phyloP scores from a whole-genome alignment of 2,113 vertebrate species.

The Aptenodytes patagonicus region DNA sequence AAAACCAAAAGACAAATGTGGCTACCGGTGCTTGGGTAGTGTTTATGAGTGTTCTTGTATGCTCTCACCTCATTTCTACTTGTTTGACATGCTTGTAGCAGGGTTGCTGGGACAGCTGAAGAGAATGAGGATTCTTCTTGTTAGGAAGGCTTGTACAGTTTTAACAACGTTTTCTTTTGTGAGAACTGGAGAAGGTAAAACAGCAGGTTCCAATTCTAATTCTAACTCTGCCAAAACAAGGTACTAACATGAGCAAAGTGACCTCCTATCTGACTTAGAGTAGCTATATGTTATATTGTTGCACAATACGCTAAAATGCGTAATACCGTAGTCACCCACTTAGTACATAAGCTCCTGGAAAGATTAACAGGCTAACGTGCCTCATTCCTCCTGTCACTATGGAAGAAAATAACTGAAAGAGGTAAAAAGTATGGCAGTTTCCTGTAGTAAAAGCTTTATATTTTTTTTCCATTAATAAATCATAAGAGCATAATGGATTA shows the following conservation, averaged over 20 bases:
- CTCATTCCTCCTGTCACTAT: background rate
- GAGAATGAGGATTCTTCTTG: background rate
- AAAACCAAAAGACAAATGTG: background rate
- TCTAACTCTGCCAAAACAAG: background rate
- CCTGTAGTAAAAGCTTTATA: background rate
- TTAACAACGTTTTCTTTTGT: background rate
- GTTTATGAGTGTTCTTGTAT: background rate
- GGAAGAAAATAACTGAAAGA: background rate
- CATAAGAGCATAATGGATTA: background rate
- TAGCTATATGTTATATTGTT: background rate
- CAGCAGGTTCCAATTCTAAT: background rate
- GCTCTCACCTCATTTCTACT: background rate
- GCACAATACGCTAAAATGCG: background rate
- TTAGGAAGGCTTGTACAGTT: background rate
- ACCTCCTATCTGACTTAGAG: background rate
- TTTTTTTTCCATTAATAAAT: background rate
- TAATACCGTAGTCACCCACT: background rate
- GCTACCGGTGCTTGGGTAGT: background rate
- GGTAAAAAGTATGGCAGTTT: background rate
- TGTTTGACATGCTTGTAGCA: background rate
- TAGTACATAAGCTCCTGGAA: background rate
- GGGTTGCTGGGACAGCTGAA: background rate
- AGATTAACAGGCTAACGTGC: background rate
- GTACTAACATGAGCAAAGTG: background rate
- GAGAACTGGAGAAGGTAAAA: background rate